Percentiles rank a stretch among this genome's conserved stretches.
Conservation (phyloP, 1,140 invertebrate species). For the Procambarus clarkii region DNA sequence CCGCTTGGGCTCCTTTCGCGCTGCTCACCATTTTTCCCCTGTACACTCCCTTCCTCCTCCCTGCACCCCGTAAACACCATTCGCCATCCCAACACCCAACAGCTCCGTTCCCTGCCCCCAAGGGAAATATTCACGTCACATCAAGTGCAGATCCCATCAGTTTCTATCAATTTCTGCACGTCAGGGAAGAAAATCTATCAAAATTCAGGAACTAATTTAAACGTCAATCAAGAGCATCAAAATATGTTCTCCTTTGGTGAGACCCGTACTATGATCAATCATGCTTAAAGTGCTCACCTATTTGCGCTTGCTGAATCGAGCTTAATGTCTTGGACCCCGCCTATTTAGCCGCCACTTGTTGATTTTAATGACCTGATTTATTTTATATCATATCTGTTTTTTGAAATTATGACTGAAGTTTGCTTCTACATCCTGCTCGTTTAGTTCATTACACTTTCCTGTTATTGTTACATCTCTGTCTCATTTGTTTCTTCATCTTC, state of each 20-base stretch:
- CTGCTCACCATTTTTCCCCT: background rate
- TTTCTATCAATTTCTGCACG: background rate
- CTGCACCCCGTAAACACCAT: background rate
- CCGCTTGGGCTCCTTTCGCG: no score
- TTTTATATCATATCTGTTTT: no score
- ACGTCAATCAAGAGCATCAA: constrained; percentile 1
- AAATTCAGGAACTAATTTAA: constrained; percentile 13
- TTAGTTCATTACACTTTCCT: no score
- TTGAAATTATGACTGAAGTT: no score
- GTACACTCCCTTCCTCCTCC: background rate
- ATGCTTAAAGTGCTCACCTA: no score
- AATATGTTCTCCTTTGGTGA: background rate
- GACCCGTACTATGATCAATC: background rate
- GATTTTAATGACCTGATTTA: no score
- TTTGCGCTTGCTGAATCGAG: no score
- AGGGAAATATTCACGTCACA: background rate
- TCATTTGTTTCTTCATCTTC: no score
- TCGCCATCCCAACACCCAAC: background rate
- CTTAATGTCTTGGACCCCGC: no score
- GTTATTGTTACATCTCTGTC: no score
- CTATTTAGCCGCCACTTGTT: no score
- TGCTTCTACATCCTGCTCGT: no score
- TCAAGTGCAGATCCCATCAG: background rate
- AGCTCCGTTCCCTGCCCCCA: background rate
- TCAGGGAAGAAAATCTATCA: background rate